Conservation (phyloP, 1,140 invertebrate species). For the Kradibia gibbosae region DNA sequence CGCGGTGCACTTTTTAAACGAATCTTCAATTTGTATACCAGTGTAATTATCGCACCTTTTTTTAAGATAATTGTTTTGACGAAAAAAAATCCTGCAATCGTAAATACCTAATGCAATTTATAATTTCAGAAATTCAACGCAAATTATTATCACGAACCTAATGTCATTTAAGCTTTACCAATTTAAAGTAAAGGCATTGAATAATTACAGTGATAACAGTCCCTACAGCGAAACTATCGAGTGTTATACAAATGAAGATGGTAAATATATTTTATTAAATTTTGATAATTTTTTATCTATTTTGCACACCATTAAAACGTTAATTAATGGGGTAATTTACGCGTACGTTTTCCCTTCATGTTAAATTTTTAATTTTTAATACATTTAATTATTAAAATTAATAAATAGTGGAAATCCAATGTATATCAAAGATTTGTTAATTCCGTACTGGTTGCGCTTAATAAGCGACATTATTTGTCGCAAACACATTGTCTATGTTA, state of each 20-base stretch:
- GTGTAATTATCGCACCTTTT: conserved; percentile 52
- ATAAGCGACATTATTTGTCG: too few species aligned
- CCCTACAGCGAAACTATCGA: conserved; percentile 73
- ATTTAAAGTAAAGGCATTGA: conserved; percentile 74
- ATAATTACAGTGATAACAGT: conserved; percentile 64
- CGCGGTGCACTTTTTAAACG: conserved; percentile 61
- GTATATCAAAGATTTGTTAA: too few species aligned
- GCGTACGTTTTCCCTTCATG: too few species aligned
- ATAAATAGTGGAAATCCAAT: too few species aligned
- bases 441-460: too few species aligned
- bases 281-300: too few species aligned
- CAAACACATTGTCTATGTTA: too few species aligned
- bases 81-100: conserved; percentile 16
- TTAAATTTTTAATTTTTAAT: too few species aligned
- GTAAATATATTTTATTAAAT: conserved; percentile 60
- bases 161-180: conserved; percentile 77
- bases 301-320: too few species aligned
- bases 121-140: conserved; percentile 68
- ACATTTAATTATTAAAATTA: too few species aligned
- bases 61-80: background rate
- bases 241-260: conserved; percentile 74
- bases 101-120: conserved; percentile 28
- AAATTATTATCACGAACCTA: conserved; percentile 71
- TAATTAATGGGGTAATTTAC: too few species aligned
- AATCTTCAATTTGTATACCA: conserved; percentile 60